Percentiles rank a stretch among this genome's conserved stretches.
phyloP scores from a whole-genome alignment of 2,888 invertebrate species.

The Sinotaia quadrata region DNA sequence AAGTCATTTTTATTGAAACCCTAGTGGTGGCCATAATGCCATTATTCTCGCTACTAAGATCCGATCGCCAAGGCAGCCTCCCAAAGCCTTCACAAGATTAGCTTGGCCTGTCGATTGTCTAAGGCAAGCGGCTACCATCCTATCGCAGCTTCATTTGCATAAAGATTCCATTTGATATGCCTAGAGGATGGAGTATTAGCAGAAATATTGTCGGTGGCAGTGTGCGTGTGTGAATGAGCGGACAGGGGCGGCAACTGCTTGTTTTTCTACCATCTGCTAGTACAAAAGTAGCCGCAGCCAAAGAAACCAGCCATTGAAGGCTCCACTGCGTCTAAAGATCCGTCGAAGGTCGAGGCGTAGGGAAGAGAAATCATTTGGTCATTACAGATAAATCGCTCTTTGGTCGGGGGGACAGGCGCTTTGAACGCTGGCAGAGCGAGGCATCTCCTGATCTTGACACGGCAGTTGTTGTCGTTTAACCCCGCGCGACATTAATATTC shows the following conservation, averaged over 20 bases:
- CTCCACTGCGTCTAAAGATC: too few relatives aligned
- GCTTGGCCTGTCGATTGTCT: constrained; percentile 23
- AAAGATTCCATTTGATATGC: constrained; percentile 31
- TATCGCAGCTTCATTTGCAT: constrained; percentile 24
- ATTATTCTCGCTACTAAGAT: constrained; percentile 1
- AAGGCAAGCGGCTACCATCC: constrained; percentile 14
- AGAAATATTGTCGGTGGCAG: constrained; percentile 15
- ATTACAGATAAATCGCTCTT: constrained; percentile 26
- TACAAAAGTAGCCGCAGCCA: constrained; percentile 18
- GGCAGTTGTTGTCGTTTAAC: constrained; percentile 24
- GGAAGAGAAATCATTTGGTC: constrained; percentile 28
- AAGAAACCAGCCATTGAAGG: not conserved
- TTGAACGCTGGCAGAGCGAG: not conserved
- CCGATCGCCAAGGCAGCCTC: not conserved
- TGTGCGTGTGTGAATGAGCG: not conserved
- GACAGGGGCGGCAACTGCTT: constrained; percentile 16
- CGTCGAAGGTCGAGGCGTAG: not conserved
- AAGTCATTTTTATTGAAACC: constrained; percentile 13
- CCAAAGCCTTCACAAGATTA: constrained; percentile 20
- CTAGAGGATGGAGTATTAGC: constrained; percentile 25
- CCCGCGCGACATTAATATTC: constrained; percentile 30
- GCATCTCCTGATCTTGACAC: constrained; percentile 10
- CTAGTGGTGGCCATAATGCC: not conserved
- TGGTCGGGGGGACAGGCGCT: not conserved
- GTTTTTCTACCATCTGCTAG: constrained; percentile 31